phyloP scores from a whole-genome alignment of 2,797 vertebrate species.

The Channallabes apus region DNA sequence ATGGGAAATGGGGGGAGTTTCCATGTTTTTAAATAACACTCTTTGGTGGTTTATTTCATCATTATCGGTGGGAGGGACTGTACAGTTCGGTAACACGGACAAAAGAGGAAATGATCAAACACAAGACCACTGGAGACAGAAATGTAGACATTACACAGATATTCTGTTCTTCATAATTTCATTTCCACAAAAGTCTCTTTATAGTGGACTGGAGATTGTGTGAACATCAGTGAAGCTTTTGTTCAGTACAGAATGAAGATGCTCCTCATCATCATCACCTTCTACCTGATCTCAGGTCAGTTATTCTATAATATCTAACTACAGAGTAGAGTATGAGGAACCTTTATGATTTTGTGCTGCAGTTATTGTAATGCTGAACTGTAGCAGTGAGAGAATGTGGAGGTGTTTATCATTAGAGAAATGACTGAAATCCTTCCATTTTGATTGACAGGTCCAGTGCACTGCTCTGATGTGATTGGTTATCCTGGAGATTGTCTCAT shows the following conservation, averaged over 20 bases:
- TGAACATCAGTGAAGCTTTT: no score
- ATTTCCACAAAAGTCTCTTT: conserved; percentile 30
- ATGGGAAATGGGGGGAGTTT: not conserved
- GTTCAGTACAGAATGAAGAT: no score
- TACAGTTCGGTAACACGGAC: not conserved
- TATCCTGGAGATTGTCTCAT: not conserved
- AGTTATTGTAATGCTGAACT: not conserved
- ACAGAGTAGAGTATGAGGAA: not conserved
- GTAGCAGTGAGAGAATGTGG: not conserved
- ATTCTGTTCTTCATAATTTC: no score
- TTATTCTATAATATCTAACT: not conserved
- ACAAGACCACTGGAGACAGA: no score
- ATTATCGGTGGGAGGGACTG: not conserved
- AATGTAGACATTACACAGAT: no score
- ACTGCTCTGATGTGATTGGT: conserved; percentile 20
- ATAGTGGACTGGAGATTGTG: no score
- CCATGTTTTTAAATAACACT: not conserved
- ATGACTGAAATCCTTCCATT: not conserved
- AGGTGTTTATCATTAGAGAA: no score
- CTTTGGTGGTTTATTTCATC: not conserved
- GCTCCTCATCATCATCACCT: not conserved
- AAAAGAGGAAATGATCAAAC: no score
- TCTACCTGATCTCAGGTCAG: conserved; percentile 28
- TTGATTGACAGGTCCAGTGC: no score
- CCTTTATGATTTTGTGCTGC: not conserved